Percentiles rank a stretch among this genome's conserved stretches.
Conservation (phyloP, 2,113 vertebrate genomes). For the Serilophus lunatus region DNA sequence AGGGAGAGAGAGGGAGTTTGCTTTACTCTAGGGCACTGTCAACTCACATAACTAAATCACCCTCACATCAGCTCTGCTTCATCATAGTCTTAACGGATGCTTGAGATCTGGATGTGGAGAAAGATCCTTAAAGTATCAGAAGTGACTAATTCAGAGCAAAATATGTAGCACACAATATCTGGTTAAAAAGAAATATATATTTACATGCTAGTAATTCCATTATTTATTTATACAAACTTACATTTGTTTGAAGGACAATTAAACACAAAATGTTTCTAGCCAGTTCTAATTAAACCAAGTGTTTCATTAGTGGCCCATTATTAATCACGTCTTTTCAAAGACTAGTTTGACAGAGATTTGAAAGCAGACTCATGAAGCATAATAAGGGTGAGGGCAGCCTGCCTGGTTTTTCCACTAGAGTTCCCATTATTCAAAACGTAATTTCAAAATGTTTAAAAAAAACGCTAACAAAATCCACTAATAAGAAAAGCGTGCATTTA, state of each 20-base stretch:
- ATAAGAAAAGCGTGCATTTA: neutral
- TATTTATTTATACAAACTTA: neutral
- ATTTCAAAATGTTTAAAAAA: neutral
- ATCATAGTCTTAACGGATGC: neutral
- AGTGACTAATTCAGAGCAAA: neutral
- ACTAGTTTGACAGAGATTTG: neutral
- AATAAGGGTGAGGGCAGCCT: neutral
- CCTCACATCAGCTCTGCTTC: neutral
- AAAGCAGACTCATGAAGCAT: neutral
- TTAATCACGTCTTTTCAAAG: constrained; percentile 19
- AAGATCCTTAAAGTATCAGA: neutral
- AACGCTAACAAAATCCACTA: neutral
- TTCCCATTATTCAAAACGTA: neutral
- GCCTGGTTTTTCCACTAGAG: neutral
- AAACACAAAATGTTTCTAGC: neutral
- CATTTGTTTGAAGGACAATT: neutral
- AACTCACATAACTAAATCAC: neutral
- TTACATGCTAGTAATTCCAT: neutral
- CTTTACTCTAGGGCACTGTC: neutral
- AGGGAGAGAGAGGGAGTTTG: neutral
- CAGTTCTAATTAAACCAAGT: constrained; percentile 16
- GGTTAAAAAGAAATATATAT: neutral
- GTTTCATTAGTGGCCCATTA: neutral
- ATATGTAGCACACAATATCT: neutral
- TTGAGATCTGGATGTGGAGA: fast-evolving